Percentiles rank a stretch among this genome's conserved stretches.
Evolutionary conservation across 2,113 vertebrate genomes (phyloP).

Genomic region (Phalacrocorax pelagicus): DNA sequence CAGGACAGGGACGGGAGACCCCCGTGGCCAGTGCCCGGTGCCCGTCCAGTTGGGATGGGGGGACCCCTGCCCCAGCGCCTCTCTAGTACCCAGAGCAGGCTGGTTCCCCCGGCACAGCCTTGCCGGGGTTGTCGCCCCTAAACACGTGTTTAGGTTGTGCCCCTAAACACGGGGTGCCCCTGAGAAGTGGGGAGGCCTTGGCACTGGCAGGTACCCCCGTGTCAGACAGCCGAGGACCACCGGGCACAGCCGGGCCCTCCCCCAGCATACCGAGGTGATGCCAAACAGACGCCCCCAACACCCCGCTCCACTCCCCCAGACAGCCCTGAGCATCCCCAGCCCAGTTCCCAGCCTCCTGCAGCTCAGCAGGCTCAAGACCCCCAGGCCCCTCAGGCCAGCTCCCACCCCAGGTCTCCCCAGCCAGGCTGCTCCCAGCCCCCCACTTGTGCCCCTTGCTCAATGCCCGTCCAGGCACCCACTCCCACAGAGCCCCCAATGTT

Average conservation of each 20-base stretch:
- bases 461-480: not conserved
- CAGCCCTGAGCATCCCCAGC: not conserved
- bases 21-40: too few relatives aligned
- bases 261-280: not conserved
- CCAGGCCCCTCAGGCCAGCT: fast-evolving
- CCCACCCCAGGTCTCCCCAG: not conserved
- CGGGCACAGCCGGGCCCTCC: too few relatives aligned
- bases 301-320: fast-evolving
- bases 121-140: not conserved
- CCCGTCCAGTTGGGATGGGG: too few relatives aligned
- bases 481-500: not conserved
- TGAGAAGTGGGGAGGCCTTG: not conserved
- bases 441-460: constrained; percentile 57
- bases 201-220: not conserved
- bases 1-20: too few relatives aligned
- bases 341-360: not conserved
- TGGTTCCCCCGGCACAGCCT: too few relatives aligned
- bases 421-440: not conserved
- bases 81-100: too few relatives aligned
- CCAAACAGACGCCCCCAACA: not conserved
- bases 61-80: too few relatives aligned
- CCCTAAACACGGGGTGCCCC: not conserved
- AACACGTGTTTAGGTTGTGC: not conserved
- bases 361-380: not conserved
- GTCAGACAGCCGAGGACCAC: not conserved